Percentiles rank a stretch among this genome's conserved stretches.
Conservation (phyloP, 2,113 vertebrate species). For the Bubalus kerabau region DNA sequence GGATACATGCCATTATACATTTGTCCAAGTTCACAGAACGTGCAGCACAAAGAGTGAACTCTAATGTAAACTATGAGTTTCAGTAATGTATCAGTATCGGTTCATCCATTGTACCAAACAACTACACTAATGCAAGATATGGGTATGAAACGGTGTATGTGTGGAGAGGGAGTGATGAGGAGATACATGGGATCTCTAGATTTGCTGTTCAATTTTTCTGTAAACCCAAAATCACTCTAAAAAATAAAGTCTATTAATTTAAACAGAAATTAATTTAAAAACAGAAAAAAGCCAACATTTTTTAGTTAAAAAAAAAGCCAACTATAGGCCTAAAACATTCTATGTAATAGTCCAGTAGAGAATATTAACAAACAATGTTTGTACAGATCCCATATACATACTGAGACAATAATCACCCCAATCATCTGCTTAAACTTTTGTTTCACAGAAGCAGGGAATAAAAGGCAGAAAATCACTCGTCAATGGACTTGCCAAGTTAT, state of each 20-base stretch:
- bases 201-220: background rate
- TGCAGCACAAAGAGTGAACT: background rate
- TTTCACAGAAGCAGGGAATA: background rate
- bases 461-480: slow-evolving; percentile 37
- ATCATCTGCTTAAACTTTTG: background rate
- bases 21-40: background rate
- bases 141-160: background rate
- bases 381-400: background rate
- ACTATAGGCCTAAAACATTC: background rate
- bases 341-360: background rate
- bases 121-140: background rate
- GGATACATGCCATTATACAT: background rate
- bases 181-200: background rate
- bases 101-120: background rate
- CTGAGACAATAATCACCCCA: slow-evolving; percentile 4
- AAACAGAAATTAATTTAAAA: background rate
- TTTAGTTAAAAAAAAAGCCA: background rate
- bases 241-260: background rate
- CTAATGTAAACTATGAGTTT: background rate
- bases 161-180: background rate
- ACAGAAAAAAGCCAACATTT: background rate
- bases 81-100: background rate
- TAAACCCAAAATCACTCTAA: background rate
- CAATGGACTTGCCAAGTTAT: background rate
- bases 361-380: background rate